These are phyloP conservation scores for Aphelenchoides bicaudatus DNA, from an alignment of 2,888 invertebrate genomes.

Conservation along the genomic window DNA sequence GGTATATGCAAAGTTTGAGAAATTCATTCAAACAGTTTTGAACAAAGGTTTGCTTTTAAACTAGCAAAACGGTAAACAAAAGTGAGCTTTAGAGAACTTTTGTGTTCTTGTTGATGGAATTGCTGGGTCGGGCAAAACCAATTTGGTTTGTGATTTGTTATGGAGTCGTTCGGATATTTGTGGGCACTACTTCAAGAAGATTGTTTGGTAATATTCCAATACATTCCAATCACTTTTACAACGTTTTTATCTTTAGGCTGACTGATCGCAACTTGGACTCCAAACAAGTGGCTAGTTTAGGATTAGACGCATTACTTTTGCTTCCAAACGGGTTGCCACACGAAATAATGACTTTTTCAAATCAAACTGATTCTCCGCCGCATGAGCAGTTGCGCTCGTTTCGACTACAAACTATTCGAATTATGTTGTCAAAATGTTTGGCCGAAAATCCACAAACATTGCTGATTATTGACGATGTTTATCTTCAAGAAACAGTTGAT, in stretches of 20 bases:
- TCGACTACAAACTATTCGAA: slow-evolving; percentile 11
- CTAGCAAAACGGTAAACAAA: too few species aligned
- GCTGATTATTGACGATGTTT: slow-evolving; percentile 13
- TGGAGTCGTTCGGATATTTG: slow-evolving; percentile 15
- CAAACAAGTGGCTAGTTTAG: neutral
- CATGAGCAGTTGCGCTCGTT: neutral
- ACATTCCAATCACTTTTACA: neutral
- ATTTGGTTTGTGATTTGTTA: neutral
- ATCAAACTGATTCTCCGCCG: slow-evolving; percentile 4
- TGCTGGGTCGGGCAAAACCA: slow-evolving; percentile 6
- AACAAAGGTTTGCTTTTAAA: slow-evolving; percentile 9
- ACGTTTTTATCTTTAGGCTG: neutral
- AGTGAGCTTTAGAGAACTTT: neutral
- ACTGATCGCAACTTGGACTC: slow-evolving; percentile 11
- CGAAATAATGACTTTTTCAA: neutral
- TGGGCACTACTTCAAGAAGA: slow-evolving; percentile 16
- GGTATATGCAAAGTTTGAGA: slow-evolving; percentile 10
- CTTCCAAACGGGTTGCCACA: neutral
- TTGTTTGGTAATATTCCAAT: slow-evolving; percentile 1
- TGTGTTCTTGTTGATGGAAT: slow-evolving; percentile 1
- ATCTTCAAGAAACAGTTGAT: slow-evolving; percentile 9
- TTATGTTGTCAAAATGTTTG: neutral
- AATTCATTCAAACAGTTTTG: slow-evolving; percentile 6
- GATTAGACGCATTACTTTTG: slow-evolving; percentile 4
- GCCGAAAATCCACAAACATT: neutral